Percentiles rank a stretch among this genome's conserved stretches.
These are phyloP conservation scores for Coluber constrictor DNA, from an alignment of 2,797 vertebrate species.

Conservation along the genomic window DNA sequence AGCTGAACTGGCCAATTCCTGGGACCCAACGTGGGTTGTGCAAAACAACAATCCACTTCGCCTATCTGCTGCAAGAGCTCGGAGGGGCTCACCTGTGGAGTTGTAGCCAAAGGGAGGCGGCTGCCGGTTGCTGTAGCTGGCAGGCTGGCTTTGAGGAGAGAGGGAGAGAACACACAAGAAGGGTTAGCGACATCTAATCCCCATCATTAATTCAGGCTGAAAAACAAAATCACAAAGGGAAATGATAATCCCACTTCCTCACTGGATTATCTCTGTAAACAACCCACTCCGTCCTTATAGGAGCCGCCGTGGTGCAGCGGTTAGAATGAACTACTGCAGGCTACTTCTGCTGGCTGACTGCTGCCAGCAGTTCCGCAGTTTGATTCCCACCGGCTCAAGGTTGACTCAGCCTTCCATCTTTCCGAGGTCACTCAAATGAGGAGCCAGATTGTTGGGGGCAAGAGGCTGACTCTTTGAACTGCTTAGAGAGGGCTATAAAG, in stretches of 20 bases:
- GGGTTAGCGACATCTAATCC: constrained; percentile 20
- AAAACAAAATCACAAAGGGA: background rate
- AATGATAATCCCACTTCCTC: background rate
- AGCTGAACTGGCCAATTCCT: background rate
- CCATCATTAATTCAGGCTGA: background rate
- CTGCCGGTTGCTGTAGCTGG: constrained; percentile 67
- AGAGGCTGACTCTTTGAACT: too few species aligned
- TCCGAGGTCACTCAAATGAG: too few species aligned
- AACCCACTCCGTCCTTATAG: background rate
- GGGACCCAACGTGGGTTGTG: background rate
- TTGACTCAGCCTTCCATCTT: background rate
- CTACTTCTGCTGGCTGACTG: background rate
- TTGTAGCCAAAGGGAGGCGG: constrained; percentile 70
- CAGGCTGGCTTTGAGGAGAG: constrained; percentile 64
- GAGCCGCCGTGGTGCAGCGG: background rate
- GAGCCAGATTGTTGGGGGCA: too few species aligned
- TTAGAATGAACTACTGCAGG: background rate
- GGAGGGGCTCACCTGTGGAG: constrained; percentile 61
- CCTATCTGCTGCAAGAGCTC: background rate
- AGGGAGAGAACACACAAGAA: constrained; percentile 3
- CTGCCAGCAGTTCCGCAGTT: background rate
- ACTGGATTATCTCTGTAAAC: background rate
- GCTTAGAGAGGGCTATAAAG: too few species aligned
- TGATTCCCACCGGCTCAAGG: background rate
- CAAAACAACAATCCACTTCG: background rate